A percentile compares a stretch with the other conserved stretches of the same genome.
Conservation (phyloP, 2,797 vertebrate species). For the Dromococcyx pavoninus region DNA sequence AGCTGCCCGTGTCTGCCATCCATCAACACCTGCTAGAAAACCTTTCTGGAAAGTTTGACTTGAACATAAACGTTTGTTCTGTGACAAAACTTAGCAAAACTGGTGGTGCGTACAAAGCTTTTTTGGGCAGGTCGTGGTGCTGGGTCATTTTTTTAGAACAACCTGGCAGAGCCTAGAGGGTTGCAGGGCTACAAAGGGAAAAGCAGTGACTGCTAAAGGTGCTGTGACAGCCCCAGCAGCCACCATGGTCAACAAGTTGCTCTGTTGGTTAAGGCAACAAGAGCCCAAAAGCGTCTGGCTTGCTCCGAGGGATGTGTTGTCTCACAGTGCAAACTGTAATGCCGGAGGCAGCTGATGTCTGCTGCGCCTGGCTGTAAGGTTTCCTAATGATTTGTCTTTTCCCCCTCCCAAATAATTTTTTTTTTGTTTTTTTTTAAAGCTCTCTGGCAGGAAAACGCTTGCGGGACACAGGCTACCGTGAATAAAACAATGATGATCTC, state of each 20-base stretch:
- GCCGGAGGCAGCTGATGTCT: not conserved
- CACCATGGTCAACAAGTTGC: not conserved
- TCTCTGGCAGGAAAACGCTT: not conserved
- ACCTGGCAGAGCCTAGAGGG: not conserved
- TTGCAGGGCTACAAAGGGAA: not conserved
- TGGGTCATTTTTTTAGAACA: not conserved
- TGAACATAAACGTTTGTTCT: conserved; percentile 22
- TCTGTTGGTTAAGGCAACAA: not conserved
- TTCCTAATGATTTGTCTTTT: not conserved
- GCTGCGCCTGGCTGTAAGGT: not conserved
- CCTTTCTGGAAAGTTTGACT: not conserved
- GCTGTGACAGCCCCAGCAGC: not conserved
- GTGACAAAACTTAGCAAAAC: conserved; percentile 29
- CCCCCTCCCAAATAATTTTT: not conserved
- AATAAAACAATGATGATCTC: conserved; percentile 38
- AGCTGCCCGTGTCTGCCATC: not conserved
- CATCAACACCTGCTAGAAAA: not conserved
- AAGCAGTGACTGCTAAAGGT: not conserved
- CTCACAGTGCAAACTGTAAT: not conserved
- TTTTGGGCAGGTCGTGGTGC: not conserved
- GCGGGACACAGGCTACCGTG: not conserved
- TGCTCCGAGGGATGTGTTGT: not conserved
- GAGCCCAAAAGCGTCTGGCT: not conserved
- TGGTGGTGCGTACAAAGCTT: not conserved
- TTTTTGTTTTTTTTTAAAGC: not conserved